phyloP scores from a whole-genome alignment of 2,113 vertebrate species.

The Pollachius pollachius region DNA sequence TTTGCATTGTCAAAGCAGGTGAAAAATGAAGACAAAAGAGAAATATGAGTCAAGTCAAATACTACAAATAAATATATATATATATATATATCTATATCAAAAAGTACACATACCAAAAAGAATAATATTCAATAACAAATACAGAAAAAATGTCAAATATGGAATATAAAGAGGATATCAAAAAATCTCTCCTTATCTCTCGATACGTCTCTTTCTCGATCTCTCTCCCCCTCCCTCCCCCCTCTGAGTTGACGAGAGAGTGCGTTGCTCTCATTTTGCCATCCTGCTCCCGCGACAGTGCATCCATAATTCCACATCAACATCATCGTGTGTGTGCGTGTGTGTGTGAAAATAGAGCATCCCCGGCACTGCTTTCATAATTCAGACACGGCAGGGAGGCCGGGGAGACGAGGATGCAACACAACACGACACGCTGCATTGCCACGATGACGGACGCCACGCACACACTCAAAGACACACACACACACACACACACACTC shows the following conservation, averaged over 20 bases:
- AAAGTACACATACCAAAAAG: too few species aligned
- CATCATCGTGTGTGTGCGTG: constrained; percentile 4
- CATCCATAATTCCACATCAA: constrained; percentile 8
- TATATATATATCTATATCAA: too few species aligned
- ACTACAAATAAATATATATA: too few species aligned
- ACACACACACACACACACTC: too few species aligned
- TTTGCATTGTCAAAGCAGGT: background rate
- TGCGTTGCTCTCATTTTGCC: background rate
- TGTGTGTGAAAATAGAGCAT: background rate
- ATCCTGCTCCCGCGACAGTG: background rate
- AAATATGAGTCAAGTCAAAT: too few species aligned
- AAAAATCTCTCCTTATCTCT: background rate
- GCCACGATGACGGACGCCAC: background rate
- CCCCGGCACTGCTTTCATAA: background rate
- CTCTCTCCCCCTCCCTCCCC: background rate
- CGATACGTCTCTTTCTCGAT: background rate
- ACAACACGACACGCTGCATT: background rate
- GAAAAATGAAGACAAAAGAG: background rate
- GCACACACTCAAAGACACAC: too few species aligned
- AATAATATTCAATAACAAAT: background rate
- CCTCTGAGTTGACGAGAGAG: background rate
- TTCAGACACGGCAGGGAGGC: background rate
- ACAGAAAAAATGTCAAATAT: background rate
- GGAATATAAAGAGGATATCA: too few species aligned
- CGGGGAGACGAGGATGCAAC: background rate